Conservation (phyloP, 2,888 invertebrate species). For the Endotricha flammealis region DNA sequence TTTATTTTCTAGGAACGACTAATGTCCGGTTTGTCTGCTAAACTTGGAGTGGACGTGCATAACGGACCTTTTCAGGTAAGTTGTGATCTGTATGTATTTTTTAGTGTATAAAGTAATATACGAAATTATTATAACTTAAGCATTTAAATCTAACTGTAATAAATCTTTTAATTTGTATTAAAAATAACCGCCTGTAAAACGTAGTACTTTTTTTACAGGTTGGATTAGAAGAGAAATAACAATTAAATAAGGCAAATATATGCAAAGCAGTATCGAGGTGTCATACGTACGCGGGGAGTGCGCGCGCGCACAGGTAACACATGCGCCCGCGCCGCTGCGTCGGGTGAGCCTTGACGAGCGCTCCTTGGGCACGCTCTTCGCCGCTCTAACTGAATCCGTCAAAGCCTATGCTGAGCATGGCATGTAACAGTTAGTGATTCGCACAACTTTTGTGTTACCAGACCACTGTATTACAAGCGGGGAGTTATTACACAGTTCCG, state of each 20-base stretch:
- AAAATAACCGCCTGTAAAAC: no score
- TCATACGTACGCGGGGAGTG: constrained; percentile 38
- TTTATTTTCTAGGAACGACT: constrained; percentile 65
- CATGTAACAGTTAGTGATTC: not conserved
- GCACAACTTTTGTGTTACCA: not conserved
- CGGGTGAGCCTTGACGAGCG: not conserved
- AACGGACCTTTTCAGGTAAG: constrained; percentile 72
- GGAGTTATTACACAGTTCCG: constrained; percentile 7
- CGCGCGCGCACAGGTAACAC: constrained; percentile 34
- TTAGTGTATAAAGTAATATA: no score
- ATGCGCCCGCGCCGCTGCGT: constrained; percentile 19
- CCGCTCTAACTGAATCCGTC: constrained; percentile 5
- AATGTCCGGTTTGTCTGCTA: constrained; percentile 59
- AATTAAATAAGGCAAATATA: constrained; percentile 39
- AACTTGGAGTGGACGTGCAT: constrained; percentile 48
- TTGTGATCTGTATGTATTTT: no score
- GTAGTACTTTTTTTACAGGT: constrained; percentile 46
- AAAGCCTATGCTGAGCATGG: not conserved
- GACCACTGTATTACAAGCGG: not conserved
- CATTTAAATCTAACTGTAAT: no score
- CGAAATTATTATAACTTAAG: no score
- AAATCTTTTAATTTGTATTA: no score
- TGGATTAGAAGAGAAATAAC: constrained; percentile 78
- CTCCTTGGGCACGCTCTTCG: not conserved
- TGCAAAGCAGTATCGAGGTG: constrained; percentile 41